These are phyloP conservation scores for Griposia aprilina DNA, from an alignment of 2,888 invertebrate genomes.

Conservation along the genomic window DNA sequence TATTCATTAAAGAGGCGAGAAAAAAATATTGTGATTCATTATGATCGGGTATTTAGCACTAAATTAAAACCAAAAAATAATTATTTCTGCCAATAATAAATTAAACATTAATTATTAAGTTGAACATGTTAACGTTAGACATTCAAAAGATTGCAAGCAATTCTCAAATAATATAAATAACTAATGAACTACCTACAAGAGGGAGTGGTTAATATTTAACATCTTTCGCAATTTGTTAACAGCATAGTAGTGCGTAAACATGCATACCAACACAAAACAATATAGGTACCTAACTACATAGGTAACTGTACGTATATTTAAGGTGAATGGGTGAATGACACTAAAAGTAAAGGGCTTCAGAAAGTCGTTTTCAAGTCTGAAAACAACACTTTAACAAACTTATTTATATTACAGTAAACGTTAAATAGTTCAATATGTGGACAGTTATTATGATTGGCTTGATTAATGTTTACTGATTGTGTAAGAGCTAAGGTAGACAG, in stretches of 20 bases:
- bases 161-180: conserved; percentile 44
- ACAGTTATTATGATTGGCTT: conserved; percentile 15
- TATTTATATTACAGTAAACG: conserved; percentile 17
- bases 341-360: conserved; percentile 66
- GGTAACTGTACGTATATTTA: conserved; percentile 19
- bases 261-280: conserved; percentile 31
- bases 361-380: conserved; percentile 52
- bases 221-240: conserved; percentile 45
- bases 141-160: conserved; percentile 4
- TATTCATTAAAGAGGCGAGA: conserved; percentile 1
- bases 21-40: conserved; percentile 15
- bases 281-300: conserved; percentile 8
- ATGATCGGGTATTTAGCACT: background rate
- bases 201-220: conserved; percentile 29
- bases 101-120: background rate
- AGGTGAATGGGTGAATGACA: conserved; percentile 65
- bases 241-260: conserved; percentile 24
- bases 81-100: conserved; percentile 14
- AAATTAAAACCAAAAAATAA: conserved; percentile 2
- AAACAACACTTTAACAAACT: conserved; percentile 38
- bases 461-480: conserved; percentile 21
- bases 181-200: conserved; percentile 18
- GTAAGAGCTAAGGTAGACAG: background rate
- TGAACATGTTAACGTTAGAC: background rate
- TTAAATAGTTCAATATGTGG: conserved; percentile 15